Evolutionary conservation across 2,113 vertebrate species (phyloP).

Genomic region (Myiagra hebetior): DNA sequence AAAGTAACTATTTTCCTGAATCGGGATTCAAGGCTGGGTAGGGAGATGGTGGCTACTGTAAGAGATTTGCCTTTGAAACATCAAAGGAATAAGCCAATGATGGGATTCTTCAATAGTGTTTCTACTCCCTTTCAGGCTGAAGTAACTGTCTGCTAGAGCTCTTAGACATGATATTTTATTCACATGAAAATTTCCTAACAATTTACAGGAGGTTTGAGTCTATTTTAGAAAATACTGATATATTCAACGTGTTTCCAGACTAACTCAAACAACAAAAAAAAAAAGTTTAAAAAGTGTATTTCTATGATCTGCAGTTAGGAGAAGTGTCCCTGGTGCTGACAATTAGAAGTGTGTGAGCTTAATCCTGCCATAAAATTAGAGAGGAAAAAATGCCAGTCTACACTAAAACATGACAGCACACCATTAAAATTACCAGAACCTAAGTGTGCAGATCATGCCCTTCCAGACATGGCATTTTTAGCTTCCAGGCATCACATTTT

Average conservation of each 20-base stretch:
- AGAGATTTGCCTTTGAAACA: not conserved
- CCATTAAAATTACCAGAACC: not conserved
- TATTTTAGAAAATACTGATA: not conserved
- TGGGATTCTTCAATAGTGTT: not conserved
- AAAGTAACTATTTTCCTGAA: not conserved
- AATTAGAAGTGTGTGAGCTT: not conserved
- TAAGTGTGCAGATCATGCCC: not conserved
- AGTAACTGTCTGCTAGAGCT: not conserved
- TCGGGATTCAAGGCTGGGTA: not conserved
- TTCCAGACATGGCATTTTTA: slow-evolving; percentile 26
- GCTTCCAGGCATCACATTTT: not conserved
- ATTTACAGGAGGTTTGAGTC: not conserved
- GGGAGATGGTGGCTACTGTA: not conserved
- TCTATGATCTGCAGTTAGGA: not conserved
- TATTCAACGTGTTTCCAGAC: fast-evolving
- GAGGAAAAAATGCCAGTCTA: not conserved
- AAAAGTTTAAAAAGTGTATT: not conserved
- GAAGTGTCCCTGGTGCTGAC: not conserved
- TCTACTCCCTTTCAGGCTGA: not conserved
- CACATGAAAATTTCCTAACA: not conserved
- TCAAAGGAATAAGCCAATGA: not conserved
- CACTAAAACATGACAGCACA: slow-evolving; percentile 17
- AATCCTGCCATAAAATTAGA: slow-evolving; percentile 11
- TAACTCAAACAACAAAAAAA: not conserved
- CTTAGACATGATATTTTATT: not conserved